These are phyloP conservation scores for Setipinna tenuifilis DNA, from an alignment of 2,797 vertebrate genomes.

Conservation along the genomic window DNA sequence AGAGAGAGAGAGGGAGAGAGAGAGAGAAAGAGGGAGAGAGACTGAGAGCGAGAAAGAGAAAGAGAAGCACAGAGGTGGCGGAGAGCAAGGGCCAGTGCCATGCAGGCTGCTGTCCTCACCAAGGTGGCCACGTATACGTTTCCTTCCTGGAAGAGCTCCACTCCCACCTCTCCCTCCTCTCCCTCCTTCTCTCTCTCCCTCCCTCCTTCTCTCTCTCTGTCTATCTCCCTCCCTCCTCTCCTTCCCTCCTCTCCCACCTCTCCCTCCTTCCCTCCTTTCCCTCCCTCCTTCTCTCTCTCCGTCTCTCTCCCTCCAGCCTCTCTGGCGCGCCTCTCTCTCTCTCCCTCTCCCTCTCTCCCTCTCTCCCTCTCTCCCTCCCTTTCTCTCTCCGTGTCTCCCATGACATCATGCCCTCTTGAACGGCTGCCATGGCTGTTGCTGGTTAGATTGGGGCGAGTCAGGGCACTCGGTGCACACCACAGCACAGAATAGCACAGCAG, in stretches of 20 bases:
- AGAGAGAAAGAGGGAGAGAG: not conserved
- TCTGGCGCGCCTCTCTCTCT: not conserved
- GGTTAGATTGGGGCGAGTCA: constrained; percentile 32
- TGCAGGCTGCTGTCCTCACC: not conserved
- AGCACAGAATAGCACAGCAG: not conserved
- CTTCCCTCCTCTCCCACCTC: not conserved
- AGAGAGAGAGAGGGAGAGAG: not conserved
- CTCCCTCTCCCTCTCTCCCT: not conserved
- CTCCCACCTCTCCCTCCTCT: not conserved
- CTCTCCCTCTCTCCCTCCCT: not conserved
- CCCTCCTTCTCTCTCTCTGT: not conserved
- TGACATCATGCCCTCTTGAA: constrained; percentile 35
- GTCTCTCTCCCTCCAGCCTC: not conserved
- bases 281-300: not conserved
- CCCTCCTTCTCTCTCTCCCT: not conserved
- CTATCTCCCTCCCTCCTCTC: not conserved
- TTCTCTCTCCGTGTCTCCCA: not conserved
- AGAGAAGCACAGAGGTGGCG: not conserved
- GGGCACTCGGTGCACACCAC: not conserved
- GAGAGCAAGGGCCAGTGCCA: not conserved
- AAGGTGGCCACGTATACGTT: constrained; percentile 17
- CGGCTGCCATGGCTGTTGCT: constrained; percentile 41
- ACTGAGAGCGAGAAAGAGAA: too few relatives aligned
- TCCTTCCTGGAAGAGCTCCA: not conserved
- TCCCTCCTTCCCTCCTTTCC: not conserved